Evolutionary conservation across 2,888 invertebrate genomes (phyloP), one percentile per base, ranked within the genome.

Genomic region (Tillus elongatus): DNA sequence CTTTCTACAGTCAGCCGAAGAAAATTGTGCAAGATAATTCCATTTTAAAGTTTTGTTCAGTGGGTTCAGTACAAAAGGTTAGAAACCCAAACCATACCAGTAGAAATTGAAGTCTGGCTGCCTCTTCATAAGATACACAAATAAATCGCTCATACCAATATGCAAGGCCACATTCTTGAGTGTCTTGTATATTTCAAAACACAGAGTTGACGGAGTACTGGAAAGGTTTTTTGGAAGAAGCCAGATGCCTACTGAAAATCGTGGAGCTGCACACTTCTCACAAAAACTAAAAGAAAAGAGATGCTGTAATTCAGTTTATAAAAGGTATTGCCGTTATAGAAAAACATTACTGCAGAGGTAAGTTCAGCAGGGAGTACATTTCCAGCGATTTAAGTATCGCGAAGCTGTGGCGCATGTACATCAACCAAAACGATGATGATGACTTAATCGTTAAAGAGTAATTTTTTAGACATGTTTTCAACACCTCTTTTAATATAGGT

Each of bases 401-500:
- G 6, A 19, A 19, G 24, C 24, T 19, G 6, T 19, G 24, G 24
- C 6, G n/a, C 6, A 19, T 19, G n/a, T 19, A 19, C 24, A 19
- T 8, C n/a, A n/a, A 19, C 24, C 6, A 8, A n/a, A n/a, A 8
- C 24, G n/a, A 6, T 19, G n/a, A 19, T 19, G 24, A 19, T 6
- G 24, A 19, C 6, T n/a, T 19, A 19, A 19, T 8, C 6, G 24
- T 19, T 8, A 19, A 19, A n/a, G 24, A 19, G n/a, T 19, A n/a
- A 8, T 19, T 19, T 19, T 19, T 19, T 19, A 19, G 24, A 19
- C 6, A 19, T n/a, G 6, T 8, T 36, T 56, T 53, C 30, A 54
- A 51, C 24, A 47, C 35, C 10, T 16, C 43, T 13, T 54, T 43
- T 30, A 53, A 52, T 42, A 31, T 49, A 27, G 50, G 54, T 10